Percentiles rank a stretch among this genome's conserved stretches.
Evolutionary conservation across 2,888 invertebrate genomes (phyloP).

Genomic region (Drosophila limbata): DNA sequence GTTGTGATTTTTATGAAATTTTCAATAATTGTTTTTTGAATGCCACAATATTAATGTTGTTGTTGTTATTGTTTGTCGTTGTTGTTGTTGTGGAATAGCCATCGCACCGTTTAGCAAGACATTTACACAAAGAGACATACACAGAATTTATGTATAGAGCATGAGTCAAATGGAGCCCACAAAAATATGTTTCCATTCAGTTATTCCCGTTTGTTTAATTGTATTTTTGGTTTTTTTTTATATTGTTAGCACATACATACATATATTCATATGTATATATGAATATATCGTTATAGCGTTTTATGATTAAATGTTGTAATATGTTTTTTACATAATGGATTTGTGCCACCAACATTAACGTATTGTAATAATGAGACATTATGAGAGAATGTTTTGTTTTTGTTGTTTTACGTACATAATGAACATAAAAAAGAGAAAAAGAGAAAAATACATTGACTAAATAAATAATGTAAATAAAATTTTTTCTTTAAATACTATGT

Average conservation of each 20-base stretch:
- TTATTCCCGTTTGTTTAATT: constrained; percentile 34
- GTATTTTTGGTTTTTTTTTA: constrained; percentile 27
- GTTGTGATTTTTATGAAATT: constrained; percentile 36
- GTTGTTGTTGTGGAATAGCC: constrained; percentile 58
- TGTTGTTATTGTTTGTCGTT: constrained; percentile 27
- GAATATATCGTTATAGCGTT: constrained; percentile 15
- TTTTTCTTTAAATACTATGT: constrained; percentile 29
- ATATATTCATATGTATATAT: constrained; percentile 31
- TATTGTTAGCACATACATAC: constrained; percentile 22
- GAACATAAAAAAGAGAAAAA: constrained; percentile 80
- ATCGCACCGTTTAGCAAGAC: constrained; percentile 70
- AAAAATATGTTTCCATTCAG: constrained; percentile 43
- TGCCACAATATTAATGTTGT: constrained; percentile 19
- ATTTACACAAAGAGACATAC: constrained; percentile 78
- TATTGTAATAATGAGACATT: constrained; percentile 65
- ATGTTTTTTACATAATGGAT: constrained; percentile 55
- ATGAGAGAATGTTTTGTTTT: constrained; percentile 54
- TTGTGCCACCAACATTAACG: constrained; percentile 83
- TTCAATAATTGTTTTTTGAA: constrained; percentile 31
- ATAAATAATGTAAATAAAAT: constrained; percentile 73
- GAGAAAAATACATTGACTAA: constrained; percentile 83
- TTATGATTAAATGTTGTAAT: constrained; percentile 32
- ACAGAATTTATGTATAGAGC: constrained; percentile 57
- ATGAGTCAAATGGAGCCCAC: constrained; percentile 71
- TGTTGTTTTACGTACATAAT: constrained; percentile 72